Evolutionary conservation across 2,113 vertebrate species (phyloP), one percentile per base, ranked within the genome.

Genomic region (Tetrao urogallus): DNA sequence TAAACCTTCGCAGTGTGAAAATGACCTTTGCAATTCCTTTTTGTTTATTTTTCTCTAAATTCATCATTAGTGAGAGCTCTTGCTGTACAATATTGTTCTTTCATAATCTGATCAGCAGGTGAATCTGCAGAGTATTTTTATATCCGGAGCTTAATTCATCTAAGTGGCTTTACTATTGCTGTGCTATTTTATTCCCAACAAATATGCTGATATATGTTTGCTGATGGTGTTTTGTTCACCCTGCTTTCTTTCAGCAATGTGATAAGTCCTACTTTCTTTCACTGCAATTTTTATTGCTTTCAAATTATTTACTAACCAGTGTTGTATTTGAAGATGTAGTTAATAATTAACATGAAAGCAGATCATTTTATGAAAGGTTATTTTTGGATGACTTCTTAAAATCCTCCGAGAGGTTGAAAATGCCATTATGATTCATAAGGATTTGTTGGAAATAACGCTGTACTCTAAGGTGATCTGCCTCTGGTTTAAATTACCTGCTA

Each of bases 291-390:
- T 90, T 91, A 79, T 25, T 73, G 14, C 90, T 93, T 71, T 92
- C 80, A 78, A 85, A 83, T 85, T 86, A 86, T 94, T 94, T 88
- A 94, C 57, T 90, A 87, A 81, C 64, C 64, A 64, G 15, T 64
- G 32, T 79, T 91, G 76, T 94, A 88, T 90, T 94, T 94, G 69
- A 86, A 94, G 86, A 63, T 65, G 48, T 67, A 54, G 79, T 92
- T 91, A 97, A 95, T 95, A 69, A 96, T 93, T 95, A 96, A 89
- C 65, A 79, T 47, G 65, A 83, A 96, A 92, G 43, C 56, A 60
- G 32, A 91, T 93, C 34, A 82, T 89, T 96, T 95, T 87, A 76
- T 86, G 66, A 87, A 96, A 94, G 61, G 45, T 85, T 94, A 70
- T 95, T 95, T 94, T 90, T 42, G 71, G 54, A 58, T 94, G 64